Base-by-base conservation (phyloP, 1,140 invertebrate species). In the Helicoverpa armigera region DNA sequence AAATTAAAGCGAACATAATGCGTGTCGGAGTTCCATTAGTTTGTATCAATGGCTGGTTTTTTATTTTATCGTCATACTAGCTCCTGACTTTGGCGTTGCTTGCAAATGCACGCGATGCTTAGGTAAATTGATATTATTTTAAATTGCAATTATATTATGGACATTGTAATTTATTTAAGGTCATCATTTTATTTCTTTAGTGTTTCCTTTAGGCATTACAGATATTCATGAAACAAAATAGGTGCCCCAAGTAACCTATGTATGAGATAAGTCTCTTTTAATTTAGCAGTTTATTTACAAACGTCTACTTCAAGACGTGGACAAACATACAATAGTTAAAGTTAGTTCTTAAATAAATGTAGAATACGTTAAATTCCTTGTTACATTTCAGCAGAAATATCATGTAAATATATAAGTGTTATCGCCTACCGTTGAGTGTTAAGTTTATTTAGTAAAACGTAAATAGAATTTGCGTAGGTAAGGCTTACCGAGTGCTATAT, bases 21-120 rank as follows among this genome's bases (percentile, higher is more conserved):
- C 83, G 80, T 81, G 83, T 79, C 73, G 77, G 7, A 23, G 16
- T 10, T 53, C 81, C 84, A 85, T 85, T 85, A 83, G 76, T 61
- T 53, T 18, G 61, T 79, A 82, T 81, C 82, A 80, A 81, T 83
- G 76, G 74, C 67, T 72, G 81, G 67, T 79, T 76, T 76, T 65
- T 65, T 54, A 43, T 77, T 63, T 65, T 77, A 77, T 65, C 61
- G 61, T 9, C 13, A 29, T 23, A 75, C 73, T 75, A 75, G 35
- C 43, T 60, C 35, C 11, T 61, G 43, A 18, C 29, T 75, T 29
- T 48, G 18, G 48, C 13, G n/a, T 29, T 10, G 35, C 29, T 12
- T 75, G 23, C 54, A 72, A 60, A 75, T 75, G 18, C 53, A 70
- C 11, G 67, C 67, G 18, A 43, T 43, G 5, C 35, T 43, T 43